Conservation (phyloP, 2,888 invertebrate genomes). For the Polyommatus icarus region DNA sequence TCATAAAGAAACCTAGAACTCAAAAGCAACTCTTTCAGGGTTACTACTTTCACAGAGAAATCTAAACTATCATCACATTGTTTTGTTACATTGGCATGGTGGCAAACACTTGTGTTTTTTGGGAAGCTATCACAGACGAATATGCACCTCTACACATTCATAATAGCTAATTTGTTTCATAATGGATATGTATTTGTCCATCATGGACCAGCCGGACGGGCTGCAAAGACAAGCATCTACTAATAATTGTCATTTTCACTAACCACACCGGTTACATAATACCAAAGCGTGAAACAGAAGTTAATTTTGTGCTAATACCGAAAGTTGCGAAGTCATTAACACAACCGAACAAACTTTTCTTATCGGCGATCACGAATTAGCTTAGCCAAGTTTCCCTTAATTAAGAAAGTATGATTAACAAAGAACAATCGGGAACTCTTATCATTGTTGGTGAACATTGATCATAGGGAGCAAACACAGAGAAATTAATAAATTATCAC, state of each 20-base stretch:
- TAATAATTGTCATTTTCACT: neutral
- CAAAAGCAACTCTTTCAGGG: too few relatives aligned
- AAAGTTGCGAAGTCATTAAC: constrained; percentile 49
- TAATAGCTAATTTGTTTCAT: too few relatives aligned
- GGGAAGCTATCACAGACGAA: too few relatives aligned
- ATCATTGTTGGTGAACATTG: constrained; percentile 59
- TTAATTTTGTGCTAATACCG: constrained; percentile 34
- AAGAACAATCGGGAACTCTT: constrained; percentile 76
- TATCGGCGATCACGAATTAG: constrained; percentile 74
- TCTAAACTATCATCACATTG: too few relatives aligned
- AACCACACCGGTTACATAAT: constrained; percentile 51
- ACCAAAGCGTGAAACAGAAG: constrained; percentile 49
- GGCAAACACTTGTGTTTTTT: too few relatives aligned
- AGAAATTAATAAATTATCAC: constrained; percentile 76
- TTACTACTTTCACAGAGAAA: too few relatives aligned
- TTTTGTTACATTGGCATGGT: too few relatives aligned
- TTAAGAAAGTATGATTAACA: constrained; percentile 79
- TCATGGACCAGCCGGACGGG: too few relatives aligned
- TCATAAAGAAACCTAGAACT: too few relatives aligned
- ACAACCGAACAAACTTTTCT: constrained; percentile 54
- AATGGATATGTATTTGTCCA: too few relatives aligned
- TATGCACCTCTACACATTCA: too few relatives aligned
- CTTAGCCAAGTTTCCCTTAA: constrained; percentile 65
- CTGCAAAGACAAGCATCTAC: neutral
- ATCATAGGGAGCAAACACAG: constrained; percentile 68